Percentiles rank a stretch among this genome's conserved stretches.
Evolutionary conservation across 2,797 vertebrate genomes (phyloP).

Genomic region (Carapus acus): DNA sequence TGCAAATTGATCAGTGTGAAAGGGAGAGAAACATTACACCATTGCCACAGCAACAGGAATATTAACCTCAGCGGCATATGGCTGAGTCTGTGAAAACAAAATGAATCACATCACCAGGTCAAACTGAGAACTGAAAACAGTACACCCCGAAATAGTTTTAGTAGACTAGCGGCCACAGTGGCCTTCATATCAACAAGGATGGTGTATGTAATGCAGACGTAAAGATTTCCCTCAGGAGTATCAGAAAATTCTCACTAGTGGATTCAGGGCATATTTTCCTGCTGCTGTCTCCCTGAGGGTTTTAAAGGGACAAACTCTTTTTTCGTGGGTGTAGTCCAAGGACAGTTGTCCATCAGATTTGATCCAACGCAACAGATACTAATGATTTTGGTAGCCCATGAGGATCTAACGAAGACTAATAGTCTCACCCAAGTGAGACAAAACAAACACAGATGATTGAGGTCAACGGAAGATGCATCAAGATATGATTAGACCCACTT

Average conservation of each 20-base stretch:
- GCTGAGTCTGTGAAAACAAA: no score
- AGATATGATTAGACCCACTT: no score
- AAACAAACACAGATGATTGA: background rate
- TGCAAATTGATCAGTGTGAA: slow-evolving; percentile 81
- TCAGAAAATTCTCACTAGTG: no score
- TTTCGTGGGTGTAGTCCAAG: slow-evolving; percentile 66
- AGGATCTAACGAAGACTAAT: slow-evolving; percentile 75
- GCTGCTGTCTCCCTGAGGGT: slow-evolving; percentile 82
- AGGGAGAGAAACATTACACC: background rate
- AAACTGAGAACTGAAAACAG: no score
- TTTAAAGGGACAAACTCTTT: slow-evolving; percentile 78
- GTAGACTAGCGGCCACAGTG: slow-evolving; percentile 76
- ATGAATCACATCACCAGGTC: no score
- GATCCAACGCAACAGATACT: slow-evolving; percentile 74
- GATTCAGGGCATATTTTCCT: slow-evolving; percentile 82
- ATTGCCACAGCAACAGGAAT: background rate
- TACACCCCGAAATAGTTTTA: background rate
- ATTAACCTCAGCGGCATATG: no score
- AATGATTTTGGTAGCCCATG: slow-evolving; percentile 75
- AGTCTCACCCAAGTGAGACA: slow-evolving; percentile 63
- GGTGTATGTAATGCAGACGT: slow-evolving; percentile 86
- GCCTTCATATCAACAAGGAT: slow-evolving; percentile 92
- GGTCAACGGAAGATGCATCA: no score
- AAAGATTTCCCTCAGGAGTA: no score
- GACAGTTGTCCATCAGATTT: slow-evolving; percentile 74